Base-by-base conservation (phyloP, 2,113 vertebrate genomes). In the Ciconia boyciana region DNA sequence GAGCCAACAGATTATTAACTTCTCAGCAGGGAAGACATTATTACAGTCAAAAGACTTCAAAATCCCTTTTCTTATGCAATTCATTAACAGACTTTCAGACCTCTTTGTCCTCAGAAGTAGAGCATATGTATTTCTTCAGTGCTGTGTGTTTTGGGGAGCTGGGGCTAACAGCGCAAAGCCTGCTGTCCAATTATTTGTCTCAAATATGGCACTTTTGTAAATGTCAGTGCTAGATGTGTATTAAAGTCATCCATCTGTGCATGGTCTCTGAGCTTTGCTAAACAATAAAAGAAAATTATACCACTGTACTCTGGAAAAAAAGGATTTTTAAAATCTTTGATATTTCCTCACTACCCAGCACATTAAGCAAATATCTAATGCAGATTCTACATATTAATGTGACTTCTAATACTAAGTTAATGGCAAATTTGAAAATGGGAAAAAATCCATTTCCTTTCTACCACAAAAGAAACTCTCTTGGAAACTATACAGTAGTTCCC, bases 1-100 rank as follows among this genome's bases (percentile, higher is more conserved):
- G 68, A 94, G 44, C 51, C 82, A 97, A 83, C 70, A 91, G 84
- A 96, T 96, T 66, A 97, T 96, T 96, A 98, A 96, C 93, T 95
- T 96, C 95, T 89, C 94, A 93, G 87, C 54, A 85, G 92, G 96
- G 64, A 93, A 90, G 71, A 69, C 3, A 7, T 70, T 95, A 91
- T 93, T 96, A 52, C 52, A 95, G 85, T 90, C 54, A 81, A 86
- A 96, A 94, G 79, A 77, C 77, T 93, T 92, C 68, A 83, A 94
- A 92, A 92, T 76, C 36, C 68, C 55, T 83, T 92, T 90, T 72
- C 87, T 89, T 92, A 62, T 54, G 58, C 7, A 21, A 94, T 95
- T 94, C 89, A 90, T 97, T 94, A 95, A 87, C 78, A 94, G 88
- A 91, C 32, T 93, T 95, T 57, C 72, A 91, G 69, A 51, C 75